These are phyloP conservation scores for Cotesia congregata DNA, from an alignment of 2,888 invertebrate species.

Conservation along the genomic window DNA sequence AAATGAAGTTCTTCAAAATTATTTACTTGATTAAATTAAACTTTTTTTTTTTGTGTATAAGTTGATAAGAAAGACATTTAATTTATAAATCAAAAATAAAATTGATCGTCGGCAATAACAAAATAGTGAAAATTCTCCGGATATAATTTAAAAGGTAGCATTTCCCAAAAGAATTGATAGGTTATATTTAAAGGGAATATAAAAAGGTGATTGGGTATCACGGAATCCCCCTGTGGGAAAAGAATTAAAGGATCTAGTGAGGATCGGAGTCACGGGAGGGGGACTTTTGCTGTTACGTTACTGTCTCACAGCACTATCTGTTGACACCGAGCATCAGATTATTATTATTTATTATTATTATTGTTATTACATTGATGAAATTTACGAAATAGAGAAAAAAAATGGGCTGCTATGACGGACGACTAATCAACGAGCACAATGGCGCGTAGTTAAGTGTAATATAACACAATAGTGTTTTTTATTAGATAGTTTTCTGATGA, in stretches of 20 bases:
- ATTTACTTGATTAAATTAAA: too few species aligned
- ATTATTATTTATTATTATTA: background rate
- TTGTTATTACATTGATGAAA: too few species aligned
- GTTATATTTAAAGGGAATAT: slow-evolving; percentile 50
- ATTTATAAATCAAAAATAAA: too few species aligned
- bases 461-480: background rate
- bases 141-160: background rate
- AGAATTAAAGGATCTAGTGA: slow-evolving; percentile 63
- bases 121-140: too few species aligned
- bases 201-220: slow-evolving; percentile 46
- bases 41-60: too few species aligned
- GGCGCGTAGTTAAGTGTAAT: background rate
- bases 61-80: too few species aligned
- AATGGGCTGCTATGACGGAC: background rate
- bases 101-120: too few species aligned
- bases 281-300: slow-evolving; percentile 48
- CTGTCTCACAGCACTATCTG: background rate
- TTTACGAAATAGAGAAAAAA: background rate
- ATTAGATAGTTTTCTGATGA: background rate
- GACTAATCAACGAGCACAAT: too few species aligned
- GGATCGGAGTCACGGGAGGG: slow-evolving; percentile 68
- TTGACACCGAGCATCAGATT: background rate
- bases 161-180: slow-evolving; percentile 52
- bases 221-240: slow-evolving; percentile 65
- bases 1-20: too few species aligned